Percentiles rank a stretch among this genome's conserved stretches.
Evolutionary conservation across 2,113 vertebrate genomes (phyloP).

Genomic region (Fregetta grallaria): DNA sequence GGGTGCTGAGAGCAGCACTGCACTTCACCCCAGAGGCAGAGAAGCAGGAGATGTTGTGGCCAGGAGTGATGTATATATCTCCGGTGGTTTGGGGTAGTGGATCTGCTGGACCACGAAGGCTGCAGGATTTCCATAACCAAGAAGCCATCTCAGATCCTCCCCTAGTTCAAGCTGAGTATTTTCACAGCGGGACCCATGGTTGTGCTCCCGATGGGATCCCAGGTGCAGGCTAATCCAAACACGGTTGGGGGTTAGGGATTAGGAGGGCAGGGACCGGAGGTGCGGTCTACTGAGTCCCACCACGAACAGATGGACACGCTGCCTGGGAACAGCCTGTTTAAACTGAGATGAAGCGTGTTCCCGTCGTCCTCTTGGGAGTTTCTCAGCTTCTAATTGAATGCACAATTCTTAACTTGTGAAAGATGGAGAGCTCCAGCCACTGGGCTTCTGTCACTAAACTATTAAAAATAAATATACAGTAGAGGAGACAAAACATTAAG

Average conservation of each 20-base stretch:
- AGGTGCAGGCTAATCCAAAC: rapidly evolving
- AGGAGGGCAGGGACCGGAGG: not conserved
- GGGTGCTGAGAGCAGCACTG: not conserved
- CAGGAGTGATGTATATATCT: not conserved
- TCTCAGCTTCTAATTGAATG: slow-evolving; percentile 14
- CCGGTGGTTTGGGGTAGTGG: not conserved
- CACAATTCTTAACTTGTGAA: not conserved
- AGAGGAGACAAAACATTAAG: not conserved
- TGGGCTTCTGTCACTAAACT: slow-evolving; percentile 5
- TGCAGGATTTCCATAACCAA: not conserved
- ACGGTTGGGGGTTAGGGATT: rapidly evolving
- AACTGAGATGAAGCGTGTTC: not conserved
- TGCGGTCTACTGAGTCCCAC: not conserved
- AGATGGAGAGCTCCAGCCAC: not conserved
- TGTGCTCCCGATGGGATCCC: not conserved
- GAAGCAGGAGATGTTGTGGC: not conserved
- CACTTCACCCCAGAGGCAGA: not conserved
- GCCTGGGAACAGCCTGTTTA: not conserved
- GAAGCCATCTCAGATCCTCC: not conserved
- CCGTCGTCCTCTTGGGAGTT: not conserved
- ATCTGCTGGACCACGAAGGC: not conserved
- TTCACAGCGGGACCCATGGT: not conserved
- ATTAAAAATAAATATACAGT: slow-evolving; percentile 35
- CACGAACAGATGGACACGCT: not conserved
- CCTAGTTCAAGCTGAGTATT: not conserved